Percentiles rank a stretch among this genome's conserved stretches.
These are phyloP conservation scores for Hymenochirus boettgeri DNA, from an alignment of 2,113 vertebrate genomes.

Conservation along the genomic window DNA sequence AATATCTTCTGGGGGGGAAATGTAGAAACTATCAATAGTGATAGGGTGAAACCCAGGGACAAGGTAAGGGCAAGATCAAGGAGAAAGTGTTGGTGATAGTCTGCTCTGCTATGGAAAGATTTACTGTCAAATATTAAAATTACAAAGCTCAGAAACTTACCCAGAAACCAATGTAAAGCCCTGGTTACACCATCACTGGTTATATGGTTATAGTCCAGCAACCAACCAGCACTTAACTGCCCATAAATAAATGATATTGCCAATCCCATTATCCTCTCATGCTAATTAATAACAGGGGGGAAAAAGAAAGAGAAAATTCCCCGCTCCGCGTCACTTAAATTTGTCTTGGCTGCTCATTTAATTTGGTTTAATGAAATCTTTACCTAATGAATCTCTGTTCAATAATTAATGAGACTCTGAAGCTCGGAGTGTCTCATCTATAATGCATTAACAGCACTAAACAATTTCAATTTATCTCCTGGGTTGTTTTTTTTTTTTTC, in stretches of 20 bases:
- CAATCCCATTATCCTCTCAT: slow-evolving; percentile 35
- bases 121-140: no score
- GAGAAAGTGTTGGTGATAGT: no score
- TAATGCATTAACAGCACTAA: slow-evolving; percentile 60
- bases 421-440: slow-evolving; percentile 64
- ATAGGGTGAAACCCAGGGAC: no score
- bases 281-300: slow-evolving; percentile 48
- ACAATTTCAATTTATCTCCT: slow-evolving; percentile 50
- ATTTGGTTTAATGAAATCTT: slow-evolving; percentile 80
- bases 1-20: no score
- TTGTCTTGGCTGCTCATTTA: slow-evolving; percentile 61
- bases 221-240: slow-evolving; percentile 16
- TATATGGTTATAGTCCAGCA: background rate
- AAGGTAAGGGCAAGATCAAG: no score
- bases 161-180: background rate
- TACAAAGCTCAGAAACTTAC: no score
- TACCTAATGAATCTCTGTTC: slow-evolving; percentile 63
- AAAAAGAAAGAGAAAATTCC: slow-evolving; percentile 7
- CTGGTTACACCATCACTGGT: background rate
- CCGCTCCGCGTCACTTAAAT: slow-evolving; percentile 50
- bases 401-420: slow-evolving; percentile 72
- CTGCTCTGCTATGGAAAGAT: no score
- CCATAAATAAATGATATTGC: slow-evolving; percentile 38
- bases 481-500: slow-evolving; percentile 47
- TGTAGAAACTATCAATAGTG: no score